Evolutionary conservation across 2,797 vertebrate species (phyloP).

Genomic region (Sebastes steindachneri): DNA sequence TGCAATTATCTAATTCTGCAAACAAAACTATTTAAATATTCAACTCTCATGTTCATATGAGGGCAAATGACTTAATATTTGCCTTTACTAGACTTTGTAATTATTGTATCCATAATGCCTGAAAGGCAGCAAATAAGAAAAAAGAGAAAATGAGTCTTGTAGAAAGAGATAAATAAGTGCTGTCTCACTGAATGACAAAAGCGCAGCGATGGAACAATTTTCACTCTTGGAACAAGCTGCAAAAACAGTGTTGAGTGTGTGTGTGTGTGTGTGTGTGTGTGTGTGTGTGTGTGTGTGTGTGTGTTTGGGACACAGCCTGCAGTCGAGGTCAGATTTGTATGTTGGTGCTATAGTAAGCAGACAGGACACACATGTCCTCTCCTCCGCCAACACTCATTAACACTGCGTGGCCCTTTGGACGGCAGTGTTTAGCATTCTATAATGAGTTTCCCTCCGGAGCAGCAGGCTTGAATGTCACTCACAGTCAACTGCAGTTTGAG

Average conservation of each 20-base stretch:
- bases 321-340: slow-evolving; percentile 46
- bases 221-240: background rate
- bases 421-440: slow-evolving; percentile 76
- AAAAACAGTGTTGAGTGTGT: slow-evolving; percentile 7
- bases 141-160: background rate
- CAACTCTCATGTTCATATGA: background rate
- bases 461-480: slow-evolving; percentile 74
- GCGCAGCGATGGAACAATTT: background rate
- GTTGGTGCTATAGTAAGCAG: slow-evolving; percentile 53
- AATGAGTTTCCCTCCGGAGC: slow-evolving; percentile 78
- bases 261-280: background rate
- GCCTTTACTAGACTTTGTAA: background rate
- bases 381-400: slow-evolving; percentile 72
- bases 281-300: background rate
- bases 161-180: background rate
- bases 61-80: background rate
- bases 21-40: background rate
- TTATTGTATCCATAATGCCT: background rate
- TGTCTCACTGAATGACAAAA: slow-evolving; percentile 5
- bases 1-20: background rate
- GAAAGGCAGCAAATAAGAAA: background rate
- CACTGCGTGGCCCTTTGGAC: slow-evolving; percentile 74
- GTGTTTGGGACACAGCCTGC: slow-evolving; percentile 11
- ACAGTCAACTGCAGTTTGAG: slow-evolving; percentile 68
- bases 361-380: slow-evolving; percentile 58